Conservation (phyloP, 1,140 invertebrate genomes). For the Nixonia krombeini region DNA sequence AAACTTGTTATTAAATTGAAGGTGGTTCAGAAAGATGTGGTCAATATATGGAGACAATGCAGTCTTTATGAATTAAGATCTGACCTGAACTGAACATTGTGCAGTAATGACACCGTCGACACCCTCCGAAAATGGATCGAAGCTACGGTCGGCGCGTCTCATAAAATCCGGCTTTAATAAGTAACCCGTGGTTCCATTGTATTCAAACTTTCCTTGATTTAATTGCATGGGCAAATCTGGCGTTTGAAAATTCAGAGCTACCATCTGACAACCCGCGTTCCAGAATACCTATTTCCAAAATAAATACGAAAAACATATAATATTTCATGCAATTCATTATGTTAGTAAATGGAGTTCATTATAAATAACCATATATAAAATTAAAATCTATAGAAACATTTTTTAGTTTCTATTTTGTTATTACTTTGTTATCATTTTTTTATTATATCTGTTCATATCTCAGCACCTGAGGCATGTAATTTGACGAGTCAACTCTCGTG, state of each 20-base stretch:
- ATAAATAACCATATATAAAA: neutral
- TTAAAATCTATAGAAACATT: neutral
- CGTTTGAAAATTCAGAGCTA: constrained; percentile 85
- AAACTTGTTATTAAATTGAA: no score
- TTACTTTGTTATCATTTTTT: neutral
- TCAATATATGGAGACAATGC: neutral
- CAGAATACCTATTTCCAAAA: no score
- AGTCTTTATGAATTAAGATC: constrained; percentile 7
- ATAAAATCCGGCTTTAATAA: constrained; percentile 86
- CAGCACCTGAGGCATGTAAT: constrained; percentile 81
- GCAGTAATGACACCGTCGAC: constrained; percentile 86
- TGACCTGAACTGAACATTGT: constrained; percentile 79
- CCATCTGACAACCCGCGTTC: constrained; percentile 88
- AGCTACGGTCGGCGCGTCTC: constrained; percentile 79
- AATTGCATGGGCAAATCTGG: constrained; percentile 85
- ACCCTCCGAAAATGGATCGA: constrained; percentile 85
- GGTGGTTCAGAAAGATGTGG: neutral
- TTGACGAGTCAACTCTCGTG: constrained; percentile 82
- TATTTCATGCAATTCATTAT: neutral
- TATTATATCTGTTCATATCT: neutral
- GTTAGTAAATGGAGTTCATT: neutral
- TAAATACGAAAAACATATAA: no score
- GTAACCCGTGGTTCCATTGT: constrained; percentile 79
- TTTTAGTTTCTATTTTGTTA: no score
- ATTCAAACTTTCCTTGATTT: constrained; percentile 87